Evolutionary conservation across 2,888 invertebrate genomes (phyloP).

Genomic region (Agriotes lineatus): DNA sequence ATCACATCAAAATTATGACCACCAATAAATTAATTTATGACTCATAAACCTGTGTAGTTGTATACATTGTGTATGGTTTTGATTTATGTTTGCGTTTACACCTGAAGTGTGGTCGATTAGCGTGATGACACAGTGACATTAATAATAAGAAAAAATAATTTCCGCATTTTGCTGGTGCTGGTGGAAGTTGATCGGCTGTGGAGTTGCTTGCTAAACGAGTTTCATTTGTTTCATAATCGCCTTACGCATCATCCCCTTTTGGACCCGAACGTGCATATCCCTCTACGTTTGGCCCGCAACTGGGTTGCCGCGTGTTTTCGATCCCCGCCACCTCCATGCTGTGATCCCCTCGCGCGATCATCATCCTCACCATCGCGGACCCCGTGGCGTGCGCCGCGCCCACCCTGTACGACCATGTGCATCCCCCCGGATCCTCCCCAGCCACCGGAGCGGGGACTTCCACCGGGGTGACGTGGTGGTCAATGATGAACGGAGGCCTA

Average conservation of each 20-base stretch:
- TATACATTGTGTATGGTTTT: slow-evolving; percentile 55
- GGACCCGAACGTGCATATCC: slow-evolving; percentile 50
- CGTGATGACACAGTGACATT: slow-evolving; percentile 48
- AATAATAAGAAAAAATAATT: slow-evolving; percentile 17
- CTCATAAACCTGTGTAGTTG: slow-evolving; percentile 56
- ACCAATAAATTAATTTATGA: slow-evolving; percentile 62
- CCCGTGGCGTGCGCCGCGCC: slow-evolving; percentile 84
- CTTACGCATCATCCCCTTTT: slow-evolving; percentile 40
- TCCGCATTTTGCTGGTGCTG: slow-evolving; percentile 12
- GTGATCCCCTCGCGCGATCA: slow-evolving; percentile 64
- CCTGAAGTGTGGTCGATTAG: slow-evolving; percentile 52
- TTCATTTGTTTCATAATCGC: slow-evolving; percentile 44
- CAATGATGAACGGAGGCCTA: slow-evolving; percentile 86
- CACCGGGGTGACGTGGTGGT: slow-evolving; percentile 88
- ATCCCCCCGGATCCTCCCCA: slow-evolving; percentile 78
- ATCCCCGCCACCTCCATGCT: slow-evolving; percentile 55
- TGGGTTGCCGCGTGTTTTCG: slow-evolving; percentile 44
- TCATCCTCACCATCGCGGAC: slow-evolving; percentile 77
- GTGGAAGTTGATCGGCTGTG: slow-evolving; percentile 6
- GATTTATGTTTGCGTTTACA: slow-evolving; percentile 55
- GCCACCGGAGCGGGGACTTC: slow-evolving; percentile 86
- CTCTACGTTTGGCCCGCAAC: slow-evolving; percentile 50
- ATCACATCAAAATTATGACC: slow-evolving; percentile 57
- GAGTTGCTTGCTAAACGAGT: slow-evolving; percentile 23
- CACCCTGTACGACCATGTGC: slow-evolving; percentile 87